A percentile compares a stretch with the other conserved stretches of the same genome.
phyloP scores from a whole-genome alignment of 1,140 invertebrate genomes.

The Drosophila cardini region DNA sequence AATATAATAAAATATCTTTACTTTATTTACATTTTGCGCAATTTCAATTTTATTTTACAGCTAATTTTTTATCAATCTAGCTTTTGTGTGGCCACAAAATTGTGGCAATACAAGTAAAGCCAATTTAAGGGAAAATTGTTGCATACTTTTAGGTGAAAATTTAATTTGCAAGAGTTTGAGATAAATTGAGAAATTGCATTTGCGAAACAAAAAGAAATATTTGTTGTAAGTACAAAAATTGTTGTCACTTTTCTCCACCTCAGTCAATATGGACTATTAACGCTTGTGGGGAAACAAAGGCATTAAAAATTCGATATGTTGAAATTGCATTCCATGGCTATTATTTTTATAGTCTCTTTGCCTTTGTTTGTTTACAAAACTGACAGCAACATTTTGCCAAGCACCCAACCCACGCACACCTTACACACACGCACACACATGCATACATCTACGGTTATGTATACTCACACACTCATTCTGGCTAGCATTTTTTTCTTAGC shows the following conservation, averaged over 20 bases:
- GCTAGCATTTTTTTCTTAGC: slow-evolving; percentile 25
- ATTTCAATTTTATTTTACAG: no score
- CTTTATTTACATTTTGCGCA: no score
- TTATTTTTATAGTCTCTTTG: slow-evolving; percentile 50
- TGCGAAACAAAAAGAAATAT: no score
- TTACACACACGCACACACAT: slow-evolving; percentile 5
- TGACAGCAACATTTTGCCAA: slow-evolving; percentile 17
- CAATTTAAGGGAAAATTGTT: no score
- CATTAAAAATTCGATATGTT: slow-evolving; percentile 24
- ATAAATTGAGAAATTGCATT: no score
- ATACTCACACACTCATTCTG: background rate
- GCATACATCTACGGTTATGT: background rate
- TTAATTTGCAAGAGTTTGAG: no score
- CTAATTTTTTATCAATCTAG: no score
- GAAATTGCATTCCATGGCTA: slow-evolving; percentile 22
- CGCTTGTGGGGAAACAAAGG: slow-evolving; percentile 9
- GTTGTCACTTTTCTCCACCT: background rate
- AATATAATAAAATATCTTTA: no score
- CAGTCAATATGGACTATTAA: background rate
- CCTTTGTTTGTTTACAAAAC: slow-evolving; percentile 71
- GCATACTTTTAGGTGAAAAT: no score
- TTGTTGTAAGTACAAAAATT: background rate
- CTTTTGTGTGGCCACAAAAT: no score
- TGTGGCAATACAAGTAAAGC: no score
- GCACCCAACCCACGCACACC: background rate